Conservation (phyloP, 2,888 invertebrate species). For the Eristalis intricaria region DNA sequence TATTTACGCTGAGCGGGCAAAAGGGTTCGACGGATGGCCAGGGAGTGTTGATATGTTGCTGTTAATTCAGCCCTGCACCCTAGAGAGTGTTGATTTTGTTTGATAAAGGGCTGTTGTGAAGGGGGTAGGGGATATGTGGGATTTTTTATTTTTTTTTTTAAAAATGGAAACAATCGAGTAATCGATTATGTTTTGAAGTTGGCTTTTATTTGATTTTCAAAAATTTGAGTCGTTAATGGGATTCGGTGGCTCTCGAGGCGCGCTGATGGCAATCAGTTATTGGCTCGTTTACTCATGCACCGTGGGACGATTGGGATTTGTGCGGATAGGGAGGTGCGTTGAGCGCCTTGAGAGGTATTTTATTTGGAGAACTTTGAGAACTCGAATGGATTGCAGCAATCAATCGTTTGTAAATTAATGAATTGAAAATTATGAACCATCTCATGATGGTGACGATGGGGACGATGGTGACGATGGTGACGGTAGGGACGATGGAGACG, state of each 20-base stretch:
- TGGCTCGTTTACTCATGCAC: not conserved
- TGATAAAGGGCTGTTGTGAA: constrained; percentile 54
- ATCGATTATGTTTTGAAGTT: constrained; percentile 44
- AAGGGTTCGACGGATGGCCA: constrained; percentile 34
- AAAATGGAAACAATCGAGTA: constrained; percentile 37
- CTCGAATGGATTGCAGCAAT: too few species aligned
- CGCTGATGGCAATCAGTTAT: not conserved
- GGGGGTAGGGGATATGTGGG: not conserved
- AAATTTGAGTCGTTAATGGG: not conserved
- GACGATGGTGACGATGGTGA: too few species aligned
- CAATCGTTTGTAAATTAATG: too few species aligned
- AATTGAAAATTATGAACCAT: too few species aligned
- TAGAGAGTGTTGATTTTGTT: constrained; percentile 7
- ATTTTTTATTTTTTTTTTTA: not conserved
- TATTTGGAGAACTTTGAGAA: too few species aligned
- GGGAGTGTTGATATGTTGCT: constrained; percentile 36
- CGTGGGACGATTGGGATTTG: not conserved
- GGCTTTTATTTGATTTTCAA: not conserved
- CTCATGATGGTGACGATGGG: too few species aligned
- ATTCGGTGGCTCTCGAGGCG: not conserved
- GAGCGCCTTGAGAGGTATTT: not conserved
- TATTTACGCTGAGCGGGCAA: constrained; percentile 75
- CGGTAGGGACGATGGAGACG: too few species aligned
- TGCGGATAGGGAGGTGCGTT: not conserved
- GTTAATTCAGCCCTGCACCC: constrained; percentile 22